Conservation (phyloP, 2,888 invertebrate genomes). For the Himalopsyche tibetana region DNA sequence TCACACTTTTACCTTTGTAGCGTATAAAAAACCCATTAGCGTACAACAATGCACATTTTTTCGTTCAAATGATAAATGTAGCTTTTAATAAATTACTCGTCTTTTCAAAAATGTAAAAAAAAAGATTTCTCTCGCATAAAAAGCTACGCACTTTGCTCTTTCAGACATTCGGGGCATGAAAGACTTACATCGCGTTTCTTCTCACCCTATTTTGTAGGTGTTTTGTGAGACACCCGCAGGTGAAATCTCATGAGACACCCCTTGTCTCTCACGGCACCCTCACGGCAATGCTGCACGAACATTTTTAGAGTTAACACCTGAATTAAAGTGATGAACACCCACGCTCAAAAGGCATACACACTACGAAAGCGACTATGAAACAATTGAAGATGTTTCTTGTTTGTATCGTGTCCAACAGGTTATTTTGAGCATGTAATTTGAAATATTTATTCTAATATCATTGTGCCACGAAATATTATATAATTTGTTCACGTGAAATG, state of each 20-base stretch:
- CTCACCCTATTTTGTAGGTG: slow-evolving; percentile 50
- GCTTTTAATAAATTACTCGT: slow-evolving; percentile 65
- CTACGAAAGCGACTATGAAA: background rate
- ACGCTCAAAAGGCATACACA: background rate
- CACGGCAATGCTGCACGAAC: slow-evolving; percentile 9
- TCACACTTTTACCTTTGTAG: slow-evolving; percentile 62
- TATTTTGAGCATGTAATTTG: too few relatives aligned
- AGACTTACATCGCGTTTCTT: slow-evolving; percentile 56
- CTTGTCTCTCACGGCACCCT: slow-evolving; percentile 12
- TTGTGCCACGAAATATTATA: too few relatives aligned
- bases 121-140: slow-evolving; percentile 58
- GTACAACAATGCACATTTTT: slow-evolving; percentile 64
- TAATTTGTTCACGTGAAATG: too few relatives aligned
- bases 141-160: slow-evolving; percentile 56
- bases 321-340: slow-evolving; percentile 11
- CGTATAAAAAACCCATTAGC: slow-evolving; percentile 65
- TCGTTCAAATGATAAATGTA: slow-evolving; percentile 63
- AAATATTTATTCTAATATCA: too few relatives aligned
- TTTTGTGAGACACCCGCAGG: slow-evolving; percentile 44
- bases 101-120: slow-evolving; percentile 53
- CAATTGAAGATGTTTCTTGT: background rate
- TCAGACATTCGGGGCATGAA: slow-evolving; percentile 48
- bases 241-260: slow-evolving; percentile 40
- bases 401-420: too few relatives aligned
- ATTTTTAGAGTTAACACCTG: background rate